Conservation (phyloP, 1,140 invertebrate species). For the Alviniconcha marisindica region DNA sequence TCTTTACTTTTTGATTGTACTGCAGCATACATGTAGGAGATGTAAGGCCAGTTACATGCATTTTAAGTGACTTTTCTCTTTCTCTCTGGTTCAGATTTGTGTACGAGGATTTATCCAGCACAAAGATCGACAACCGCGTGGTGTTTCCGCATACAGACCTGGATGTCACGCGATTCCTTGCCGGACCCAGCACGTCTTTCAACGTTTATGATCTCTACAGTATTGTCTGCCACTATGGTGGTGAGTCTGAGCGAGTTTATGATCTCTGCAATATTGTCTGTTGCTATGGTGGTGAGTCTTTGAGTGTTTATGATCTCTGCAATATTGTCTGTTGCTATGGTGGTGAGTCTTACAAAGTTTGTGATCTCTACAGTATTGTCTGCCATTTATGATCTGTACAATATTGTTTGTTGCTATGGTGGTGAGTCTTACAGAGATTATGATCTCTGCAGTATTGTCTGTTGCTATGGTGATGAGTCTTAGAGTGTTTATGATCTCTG, state of each 20-base stretch:
- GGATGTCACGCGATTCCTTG: conserved; percentile 76
- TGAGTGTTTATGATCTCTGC: neutral
- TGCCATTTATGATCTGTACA: too few relatives aligned
- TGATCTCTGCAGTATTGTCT: conserved; percentile 3
- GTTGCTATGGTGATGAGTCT: neutral
- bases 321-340: neutral
- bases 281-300: neutral
- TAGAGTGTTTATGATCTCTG: conserved; percentile 81
- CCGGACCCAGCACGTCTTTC: conserved; percentile 68
- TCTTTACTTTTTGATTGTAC: too few relatives aligned
- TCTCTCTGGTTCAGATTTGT: conserved; percentile 80
- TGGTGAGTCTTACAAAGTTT: conserved; percentile 70
- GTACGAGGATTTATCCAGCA: conserved; percentile 83
- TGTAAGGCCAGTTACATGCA: too few relatives aligned
- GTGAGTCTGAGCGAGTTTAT: too few relatives aligned
- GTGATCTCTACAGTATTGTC: conserved; percentile 84
- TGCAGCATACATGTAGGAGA: too few relatives aligned
- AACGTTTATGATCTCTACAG: conserved; percentile 82
- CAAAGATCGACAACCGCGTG: conserved; percentile 84
- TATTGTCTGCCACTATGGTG: conserved; percentile 85
- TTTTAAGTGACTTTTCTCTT: too few relatives aligned
- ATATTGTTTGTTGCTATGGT: neutral
- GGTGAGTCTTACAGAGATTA: neutral
- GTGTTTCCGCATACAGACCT: conserved; percentile 82
- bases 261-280: too few relatives aligned